Percentiles rank a stretch among this genome's conserved stretches.
Conservation (phyloP, 2,888 invertebrate genomes). For the Troides aeacus region DNA sequence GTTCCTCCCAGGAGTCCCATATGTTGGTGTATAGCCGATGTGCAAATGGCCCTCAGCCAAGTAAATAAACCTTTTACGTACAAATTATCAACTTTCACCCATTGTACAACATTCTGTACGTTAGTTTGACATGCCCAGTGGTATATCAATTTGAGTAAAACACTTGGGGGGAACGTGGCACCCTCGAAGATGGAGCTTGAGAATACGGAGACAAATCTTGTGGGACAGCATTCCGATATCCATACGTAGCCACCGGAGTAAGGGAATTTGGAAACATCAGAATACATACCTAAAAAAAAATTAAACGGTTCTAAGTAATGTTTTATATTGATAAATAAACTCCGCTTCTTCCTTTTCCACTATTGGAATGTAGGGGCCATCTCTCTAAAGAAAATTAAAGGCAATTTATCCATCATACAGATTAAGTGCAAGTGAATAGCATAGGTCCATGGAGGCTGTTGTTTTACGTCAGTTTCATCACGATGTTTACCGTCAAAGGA, state of each 20-base stretch:
- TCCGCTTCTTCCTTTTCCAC: no score
- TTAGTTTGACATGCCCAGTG: constrained; percentile 96
- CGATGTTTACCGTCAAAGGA: no score
- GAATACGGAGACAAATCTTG: constrained; percentile 91
- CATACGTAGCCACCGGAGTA: constrained; percentile 95
- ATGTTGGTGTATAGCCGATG: constrained; percentile 89
- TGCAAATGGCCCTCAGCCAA: constrained; percentile 85
- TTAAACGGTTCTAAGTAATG: neutral
- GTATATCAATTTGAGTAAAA: constrained; percentile 90
- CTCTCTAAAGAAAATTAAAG: no score
- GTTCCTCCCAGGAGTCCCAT: constrained; percentile 86
- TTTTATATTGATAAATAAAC: no score
- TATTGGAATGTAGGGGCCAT: no score
- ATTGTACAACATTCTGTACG: constrained; percentile 92
- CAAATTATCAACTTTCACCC: constrained; percentile 85
- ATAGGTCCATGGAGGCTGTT: no score
- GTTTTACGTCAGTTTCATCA: no score
- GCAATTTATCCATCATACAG: no score
- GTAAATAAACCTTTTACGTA: constrained; percentile 82
- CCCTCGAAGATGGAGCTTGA: constrained; percentile 93
- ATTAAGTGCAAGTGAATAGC: no score
- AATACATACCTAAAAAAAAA: constrained; percentile 85
- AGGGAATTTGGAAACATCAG: constrained; percentile 90
- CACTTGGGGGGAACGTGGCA: constrained; percentile 90
- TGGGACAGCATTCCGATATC: constrained; percentile 93